Base-by-base conservation (phyloP, 2,113 vertebrate species). In the Cricetomys ansorgei region DNA sequence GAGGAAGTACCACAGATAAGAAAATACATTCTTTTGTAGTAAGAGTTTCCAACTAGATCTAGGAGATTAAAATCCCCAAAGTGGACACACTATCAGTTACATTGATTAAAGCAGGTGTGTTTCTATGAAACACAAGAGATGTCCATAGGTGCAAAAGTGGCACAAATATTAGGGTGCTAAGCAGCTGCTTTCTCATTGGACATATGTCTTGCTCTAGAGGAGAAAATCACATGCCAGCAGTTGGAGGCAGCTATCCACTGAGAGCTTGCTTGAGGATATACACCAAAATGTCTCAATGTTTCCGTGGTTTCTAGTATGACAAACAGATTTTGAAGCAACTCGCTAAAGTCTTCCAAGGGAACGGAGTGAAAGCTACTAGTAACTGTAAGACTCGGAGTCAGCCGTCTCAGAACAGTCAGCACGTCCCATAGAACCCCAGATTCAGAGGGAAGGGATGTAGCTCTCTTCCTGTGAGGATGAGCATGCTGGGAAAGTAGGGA, bases 11-110 rank as follows among this genome's bases (percentile, higher is more conserved):
- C 48, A 93, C 11, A 91, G 53, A 34, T 84, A 77, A 10, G 37
- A 97, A 92, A n/a, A 81, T 64, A 37, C 48, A 45, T 70, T 91
- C 48, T 94, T 93, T 55, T 37, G 29, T 73, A 94, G 89, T 86
- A 31, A 93, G 17, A 94, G 76, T 83, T 93, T 93, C 69, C 4
- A 55, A 79, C 25, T 95, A 84, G 25, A 23, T 48, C 73, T 55
- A 72, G 31, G 80, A 91, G 53, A 88, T 77, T 95, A 92, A 90
- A 94, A 55, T 15, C 70, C 37, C 57, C 76, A 87, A 91, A 15
- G 37, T 17, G 79, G 45, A 3, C 72, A 57, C 5, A 19, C 50
- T 73, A 9, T 12, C 4, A 37, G 77, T 77, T 64, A 94, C 72
- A 55, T 79, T 92, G 43, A 53, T 76, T 59, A 25, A 94, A 86